These are phyloP conservation scores for Macropis europaea DNA, from an alignment of 2,888 invertebrate species.

Conservation along the genomic window DNA sequence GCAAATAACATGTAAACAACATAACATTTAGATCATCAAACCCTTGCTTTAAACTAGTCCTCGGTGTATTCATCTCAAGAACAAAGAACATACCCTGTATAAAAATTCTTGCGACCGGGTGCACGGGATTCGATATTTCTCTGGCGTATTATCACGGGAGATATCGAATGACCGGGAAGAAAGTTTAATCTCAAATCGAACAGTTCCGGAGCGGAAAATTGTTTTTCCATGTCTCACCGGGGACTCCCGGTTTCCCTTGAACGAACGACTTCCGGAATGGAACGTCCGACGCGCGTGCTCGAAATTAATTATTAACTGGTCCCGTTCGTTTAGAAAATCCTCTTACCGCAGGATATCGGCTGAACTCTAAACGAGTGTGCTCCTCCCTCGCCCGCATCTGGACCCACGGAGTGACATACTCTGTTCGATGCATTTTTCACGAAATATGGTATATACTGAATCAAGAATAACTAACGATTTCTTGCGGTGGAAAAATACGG, in stretches of 20 bases:
- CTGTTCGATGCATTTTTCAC: constrained; percentile 58
- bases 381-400: constrained; percentile 58
- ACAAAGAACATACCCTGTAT: too few relatives aligned
- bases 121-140: too few relatives aligned
- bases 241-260: constrained; percentile 2
- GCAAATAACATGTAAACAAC: too few relatives aligned
- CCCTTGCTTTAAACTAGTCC: too few relatives aligned
- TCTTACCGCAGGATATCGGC: constrained; percentile 36
- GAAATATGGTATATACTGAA: background rate
- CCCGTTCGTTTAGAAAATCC: constrained; percentile 14
- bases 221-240: constrained; percentile 4
- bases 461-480: too few relatives aligned
- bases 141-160: background rate
- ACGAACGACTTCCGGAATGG: constrained; percentile 14
- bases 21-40: too few relatives aligned
- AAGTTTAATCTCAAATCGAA: constrained; percentile 10
- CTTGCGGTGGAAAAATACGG: too few relatives aligned
- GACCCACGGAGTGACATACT: constrained; percentile 66
- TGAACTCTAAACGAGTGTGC: constrained; percentile 42
- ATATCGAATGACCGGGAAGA: background rate
- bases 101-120: too few relatives aligned
- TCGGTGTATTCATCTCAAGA: too few relatives aligned
- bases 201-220: constrained; percentile 15
- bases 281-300: constrained; percentile 10
- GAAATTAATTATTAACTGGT: constrained; percentile 28